Conservation (phyloP, 2,797 vertebrate genomes). For the Enteromius viviparus region DNA sequence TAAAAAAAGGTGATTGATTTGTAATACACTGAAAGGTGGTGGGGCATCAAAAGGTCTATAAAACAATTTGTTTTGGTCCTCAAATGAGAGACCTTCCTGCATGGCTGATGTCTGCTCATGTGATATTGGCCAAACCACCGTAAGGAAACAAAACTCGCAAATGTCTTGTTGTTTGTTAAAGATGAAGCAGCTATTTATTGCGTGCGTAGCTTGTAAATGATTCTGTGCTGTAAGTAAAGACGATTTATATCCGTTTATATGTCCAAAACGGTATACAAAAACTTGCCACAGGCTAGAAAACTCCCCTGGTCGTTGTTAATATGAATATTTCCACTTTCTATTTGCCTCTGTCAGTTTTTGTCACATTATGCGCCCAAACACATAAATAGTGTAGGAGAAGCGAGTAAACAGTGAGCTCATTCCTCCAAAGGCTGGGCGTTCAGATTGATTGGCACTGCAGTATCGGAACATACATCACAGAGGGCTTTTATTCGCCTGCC, state of each 20-base stretch:
- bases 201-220: neutral
- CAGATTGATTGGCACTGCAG: conserved; percentile 35
- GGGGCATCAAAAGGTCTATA: neutral
- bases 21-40: neutral
- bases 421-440: conserved; percentile 42
- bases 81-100: neutral
- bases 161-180: neutral
- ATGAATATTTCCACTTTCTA: conserved; percentile 52
- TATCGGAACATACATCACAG: conserved; percentile 39
- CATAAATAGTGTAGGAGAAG: conserved; percentile 51
- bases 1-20: neutral
- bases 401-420: conserved; percentile 58
- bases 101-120: neutral
- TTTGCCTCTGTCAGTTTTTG: conserved; percentile 51
- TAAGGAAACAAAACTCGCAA: neutral
- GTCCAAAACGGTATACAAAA: neutral
- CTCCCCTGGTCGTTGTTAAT: conserved; percentile 52
- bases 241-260: neutral
- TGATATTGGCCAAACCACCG: neutral
- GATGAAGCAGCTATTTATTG: neutral
- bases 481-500: conserved; percentile 32
- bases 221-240: neutral
- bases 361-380: conserved; percentile 42
- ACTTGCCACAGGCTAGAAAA: neutral
- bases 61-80: neutral